These are phyloP conservation scores for Erynnis tages DNA, from an alignment of 2,888 invertebrate species.

Conservation along the genomic window DNA sequence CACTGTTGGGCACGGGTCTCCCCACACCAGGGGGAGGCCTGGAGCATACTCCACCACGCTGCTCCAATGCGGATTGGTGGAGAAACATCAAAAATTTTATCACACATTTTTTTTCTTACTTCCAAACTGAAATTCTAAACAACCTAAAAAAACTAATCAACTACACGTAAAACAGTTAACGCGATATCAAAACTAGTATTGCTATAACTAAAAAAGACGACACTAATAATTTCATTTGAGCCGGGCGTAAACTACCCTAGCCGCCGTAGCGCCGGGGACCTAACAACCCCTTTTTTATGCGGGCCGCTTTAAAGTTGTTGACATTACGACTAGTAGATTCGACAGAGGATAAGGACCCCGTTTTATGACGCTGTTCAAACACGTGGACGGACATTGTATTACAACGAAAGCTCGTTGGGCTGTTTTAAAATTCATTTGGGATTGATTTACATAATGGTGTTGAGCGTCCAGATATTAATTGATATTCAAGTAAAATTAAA, in stretches of 20 bases:
- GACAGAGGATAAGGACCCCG: constrained; percentile 14
- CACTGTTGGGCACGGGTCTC: no score
- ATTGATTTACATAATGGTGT: constrained; percentile 13
- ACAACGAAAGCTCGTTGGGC: constrained; percentile 2
- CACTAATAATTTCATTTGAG: constrained; percentile 41
- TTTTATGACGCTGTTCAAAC: constrained; percentile 21
- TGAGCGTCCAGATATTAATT: constrained; percentile 5
- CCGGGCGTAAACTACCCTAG: constrained; percentile 4
- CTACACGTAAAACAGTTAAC: no score
- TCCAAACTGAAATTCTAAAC: no score
- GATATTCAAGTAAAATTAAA: background rate
- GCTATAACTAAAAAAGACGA: constrained; percentile 31
- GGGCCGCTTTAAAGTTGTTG: constrained; percentile 31
- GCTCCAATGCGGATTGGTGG: no score
- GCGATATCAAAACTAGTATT: no score
- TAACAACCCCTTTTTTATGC: constrained; percentile 28
- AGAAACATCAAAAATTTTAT: no score
- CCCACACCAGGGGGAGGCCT: no score
- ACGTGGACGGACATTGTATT: constrained; percentile 13
- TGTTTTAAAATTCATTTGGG: constrained; percentile 7
- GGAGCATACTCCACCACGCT: no score
- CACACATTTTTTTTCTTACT: no score
- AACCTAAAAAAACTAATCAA: no score
- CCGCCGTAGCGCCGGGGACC: constrained; percentile 15
- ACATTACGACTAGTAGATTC: constrained; percentile 28